Conservation (phyloP, 2,113 vertebrate species). For the Merops nubicus region DNA sequence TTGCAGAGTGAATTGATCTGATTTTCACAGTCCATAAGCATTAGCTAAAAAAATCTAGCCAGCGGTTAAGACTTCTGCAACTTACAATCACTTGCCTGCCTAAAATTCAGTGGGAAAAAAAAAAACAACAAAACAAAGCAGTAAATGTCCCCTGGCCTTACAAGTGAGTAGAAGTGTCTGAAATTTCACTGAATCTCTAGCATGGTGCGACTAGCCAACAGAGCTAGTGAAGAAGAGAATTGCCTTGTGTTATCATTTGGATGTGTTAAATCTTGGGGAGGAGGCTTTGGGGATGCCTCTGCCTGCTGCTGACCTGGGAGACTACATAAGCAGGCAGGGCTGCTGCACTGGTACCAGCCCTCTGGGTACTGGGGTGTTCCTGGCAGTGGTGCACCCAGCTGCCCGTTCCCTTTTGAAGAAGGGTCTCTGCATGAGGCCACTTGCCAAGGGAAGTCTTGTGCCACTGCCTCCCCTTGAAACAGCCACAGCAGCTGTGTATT, state of each 20-base stretch:
- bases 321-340: not conserved
- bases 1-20: not conserved
- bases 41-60: not conserved
- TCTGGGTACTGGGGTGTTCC: rapidly evolving
- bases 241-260: not conserved
- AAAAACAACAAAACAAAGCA: no score
- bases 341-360: not conserved
- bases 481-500: not conserved
- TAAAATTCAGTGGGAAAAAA: not conserved
- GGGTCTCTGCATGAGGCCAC: no score
- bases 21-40: not conserved
- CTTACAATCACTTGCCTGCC: rapidly evolving
- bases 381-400: not conserved
- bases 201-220: not conserved
- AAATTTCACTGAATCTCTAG: not conserved
- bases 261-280: not conserved
- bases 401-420: not conserved
- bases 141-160: not conserved
- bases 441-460: not conserved
- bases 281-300: not conserved
- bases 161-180: not conserved
- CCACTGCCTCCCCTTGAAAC: not conserved
- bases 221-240: not conserved
- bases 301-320: not conserved
- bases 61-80: not conserved